Conservation (phyloP, 2,113 vertebrate genomes). For the Nannospalax galili region DNA sequence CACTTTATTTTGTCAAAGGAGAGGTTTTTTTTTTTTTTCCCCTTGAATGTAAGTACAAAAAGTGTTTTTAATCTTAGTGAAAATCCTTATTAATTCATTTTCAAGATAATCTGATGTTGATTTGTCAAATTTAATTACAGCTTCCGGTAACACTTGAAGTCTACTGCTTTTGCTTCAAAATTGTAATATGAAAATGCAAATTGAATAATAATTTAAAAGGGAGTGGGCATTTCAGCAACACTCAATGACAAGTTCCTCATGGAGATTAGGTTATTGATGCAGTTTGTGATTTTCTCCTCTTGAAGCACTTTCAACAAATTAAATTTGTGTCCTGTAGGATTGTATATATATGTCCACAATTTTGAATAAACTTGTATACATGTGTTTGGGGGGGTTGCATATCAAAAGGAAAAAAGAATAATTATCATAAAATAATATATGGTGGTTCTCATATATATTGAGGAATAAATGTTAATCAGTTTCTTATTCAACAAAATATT, state of each 20-base stretch:
- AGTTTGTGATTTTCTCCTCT: conserved; percentile 88
- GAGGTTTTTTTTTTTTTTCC: conserved; percentile 84
- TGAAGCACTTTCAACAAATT: conserved; percentile 92
- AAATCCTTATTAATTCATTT: conserved; percentile 97
- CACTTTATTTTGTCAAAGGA: conserved; percentile 89
- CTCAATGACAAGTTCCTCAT: conserved; percentile 94
- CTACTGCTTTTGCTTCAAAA: conserved; percentile 96
- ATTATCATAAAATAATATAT: not conserved
- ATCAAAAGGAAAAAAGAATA: conserved; percentile 68
- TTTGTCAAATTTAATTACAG: conserved; percentile 99
- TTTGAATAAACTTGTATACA: conserved; percentile 85
- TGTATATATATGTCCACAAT: conserved; percentile 86
- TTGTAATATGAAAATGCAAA: conserved; percentile 99
- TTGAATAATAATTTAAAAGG: conserved; percentile 95
- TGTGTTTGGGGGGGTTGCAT: conserved; percentile 65
- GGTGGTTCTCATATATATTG: not conserved
- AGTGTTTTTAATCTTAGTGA: conserved; percentile 91
- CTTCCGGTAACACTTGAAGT: conserved; percentile 99
- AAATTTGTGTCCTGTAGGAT: conserved; percentile 92
- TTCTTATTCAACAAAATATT: conserved; percentile 78
- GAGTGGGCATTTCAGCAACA: conserved; percentile 98
- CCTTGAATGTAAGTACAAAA: conserved; percentile 89
- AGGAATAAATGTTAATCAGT: conserved; percentile 63
- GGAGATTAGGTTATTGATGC: conserved; percentile 93
- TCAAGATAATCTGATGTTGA: conserved; percentile 99